phyloP scores from a whole-genome alignment of 2,797 vertebrate genomes.

The Dicrostonyx torquatus region DNA sequence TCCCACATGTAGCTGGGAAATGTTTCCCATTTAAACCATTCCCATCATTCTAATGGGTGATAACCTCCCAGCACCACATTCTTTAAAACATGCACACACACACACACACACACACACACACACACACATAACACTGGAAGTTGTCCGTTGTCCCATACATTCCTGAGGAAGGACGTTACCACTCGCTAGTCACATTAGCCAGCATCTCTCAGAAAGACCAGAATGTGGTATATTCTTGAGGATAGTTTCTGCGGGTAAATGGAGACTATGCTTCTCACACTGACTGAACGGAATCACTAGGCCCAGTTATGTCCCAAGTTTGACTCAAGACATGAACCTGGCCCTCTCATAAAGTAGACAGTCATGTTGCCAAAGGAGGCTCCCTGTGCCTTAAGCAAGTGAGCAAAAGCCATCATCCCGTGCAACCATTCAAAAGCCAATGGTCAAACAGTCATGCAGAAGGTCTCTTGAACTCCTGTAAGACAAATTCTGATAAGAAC shows the following conservation, averaged over 20 bases:
- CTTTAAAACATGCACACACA: neutral
- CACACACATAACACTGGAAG: neutral
- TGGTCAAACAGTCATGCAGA: slow-evolving; percentile 9
- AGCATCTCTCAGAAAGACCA: neutral
- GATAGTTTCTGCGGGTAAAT: neutral
- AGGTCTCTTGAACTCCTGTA: neutral
- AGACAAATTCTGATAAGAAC: slow-evolving; percentile 33
- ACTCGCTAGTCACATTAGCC: neutral
- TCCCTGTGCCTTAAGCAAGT: neutral
- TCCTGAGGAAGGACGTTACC: slow-evolving; percentile 7
- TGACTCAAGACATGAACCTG: neutral
- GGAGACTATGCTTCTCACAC: neutral
- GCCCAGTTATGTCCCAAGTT: neutral
- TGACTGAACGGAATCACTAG: neutral
- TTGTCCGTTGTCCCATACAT: slow-evolving; percentile 23
- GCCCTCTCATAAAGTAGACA: neutral
- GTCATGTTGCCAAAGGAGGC: neutral
- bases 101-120: neutral
- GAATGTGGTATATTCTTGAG: neutral
- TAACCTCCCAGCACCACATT: neutral
- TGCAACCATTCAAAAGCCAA: neutral
- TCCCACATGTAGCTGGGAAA: slow-evolving; percentile 51
- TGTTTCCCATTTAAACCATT: slow-evolving; percentile 44
- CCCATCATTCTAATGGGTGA: slow-evolving; percentile 6
- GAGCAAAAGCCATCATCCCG: neutral